Conservation (phyloP, 1,140 invertebrate genomes). For the Eriocheir sinensis region DNA sequence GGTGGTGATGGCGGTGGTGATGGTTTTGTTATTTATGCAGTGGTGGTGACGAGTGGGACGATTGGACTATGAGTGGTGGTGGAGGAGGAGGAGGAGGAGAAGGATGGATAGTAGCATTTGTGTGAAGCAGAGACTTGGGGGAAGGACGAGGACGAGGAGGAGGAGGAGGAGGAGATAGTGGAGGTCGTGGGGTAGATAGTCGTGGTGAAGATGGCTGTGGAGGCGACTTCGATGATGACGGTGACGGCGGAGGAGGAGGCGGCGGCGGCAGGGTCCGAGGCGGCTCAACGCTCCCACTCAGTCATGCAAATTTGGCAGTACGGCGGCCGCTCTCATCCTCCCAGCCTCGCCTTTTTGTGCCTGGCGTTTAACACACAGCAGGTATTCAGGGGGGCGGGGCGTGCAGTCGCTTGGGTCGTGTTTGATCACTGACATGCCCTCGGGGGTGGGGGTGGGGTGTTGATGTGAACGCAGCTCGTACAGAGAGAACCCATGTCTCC, state of each 20-base stretch:
- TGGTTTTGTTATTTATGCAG: no score
- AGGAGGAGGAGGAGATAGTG: no score
- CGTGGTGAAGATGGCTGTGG: not conserved
- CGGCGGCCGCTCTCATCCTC: not conserved
- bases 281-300: not conserved
- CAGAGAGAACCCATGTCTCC: not conserved
- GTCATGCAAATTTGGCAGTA: not conserved
- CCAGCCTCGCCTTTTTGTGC: not conserved
- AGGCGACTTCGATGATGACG: no score
- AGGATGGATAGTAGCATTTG: no score
- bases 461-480: not conserved
- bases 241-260: not conserved
- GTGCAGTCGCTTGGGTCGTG: not conserved
- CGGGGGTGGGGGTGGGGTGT: not conserved
- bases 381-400: constrained; percentile 9
- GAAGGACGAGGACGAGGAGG: no score
- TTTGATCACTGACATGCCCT: constrained; percentile 1
- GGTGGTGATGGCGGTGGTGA: no score
- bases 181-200: not conserved
- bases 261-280: not conserved
- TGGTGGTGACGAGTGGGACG: no score
- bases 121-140: no score
- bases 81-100: no score
- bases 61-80: no score
- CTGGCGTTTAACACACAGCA: not conserved